Conservation (phyloP, 2,888 invertebrate species). For the Entomobrya proxima region DNA sequence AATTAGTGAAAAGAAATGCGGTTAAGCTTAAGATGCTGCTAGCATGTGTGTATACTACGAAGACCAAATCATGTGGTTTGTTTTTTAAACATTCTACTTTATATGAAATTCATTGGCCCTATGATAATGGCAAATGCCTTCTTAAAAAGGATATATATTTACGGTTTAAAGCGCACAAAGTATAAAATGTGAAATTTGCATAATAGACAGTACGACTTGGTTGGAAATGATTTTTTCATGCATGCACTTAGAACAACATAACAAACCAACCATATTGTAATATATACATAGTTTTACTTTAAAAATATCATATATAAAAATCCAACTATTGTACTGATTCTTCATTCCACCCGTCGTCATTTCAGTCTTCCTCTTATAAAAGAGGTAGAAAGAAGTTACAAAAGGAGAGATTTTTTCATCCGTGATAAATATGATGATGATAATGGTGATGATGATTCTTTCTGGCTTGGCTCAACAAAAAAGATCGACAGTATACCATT, state of each 20-base stretch:
- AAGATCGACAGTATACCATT: slow-evolving; percentile 35
- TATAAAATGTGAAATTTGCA: slow-evolving; percentile 42
- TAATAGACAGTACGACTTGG: neutral
- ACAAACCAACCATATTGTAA: neutral
- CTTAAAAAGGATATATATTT: neutral
- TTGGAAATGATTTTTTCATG: slow-evolving; percentile 5
- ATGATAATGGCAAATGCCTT: slow-evolving; percentile 5
- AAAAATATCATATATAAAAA: no score
- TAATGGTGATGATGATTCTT: slow-evolving; percentile 42
- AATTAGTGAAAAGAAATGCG: slow-evolving; percentile 10
- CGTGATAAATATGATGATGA: slow-evolving; percentile 28
- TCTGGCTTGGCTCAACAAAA: slow-evolving; percentile 37
- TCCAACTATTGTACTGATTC: no score
- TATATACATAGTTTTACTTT: no score
- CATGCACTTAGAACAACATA: slow-evolving; percentile 11
- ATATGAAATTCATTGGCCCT: neutral
- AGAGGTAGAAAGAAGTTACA: slow-evolving; percentile 10
- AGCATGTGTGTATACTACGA: slow-evolving; percentile 38
- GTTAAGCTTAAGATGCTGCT: neutral
- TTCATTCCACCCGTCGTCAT: neutral
- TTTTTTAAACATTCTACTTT: neutral
- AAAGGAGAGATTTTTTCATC: slow-evolving; percentile 21
- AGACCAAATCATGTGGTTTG: slow-evolving; percentile 36
- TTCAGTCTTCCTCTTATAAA: slow-evolving; percentile 14
- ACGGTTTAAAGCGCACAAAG: neutral